These are phyloP conservation scores for Lichenostomus cassidix DNA, from an alignment of 2,113 vertebrate genomes.

Conservation along the genomic window DNA sequence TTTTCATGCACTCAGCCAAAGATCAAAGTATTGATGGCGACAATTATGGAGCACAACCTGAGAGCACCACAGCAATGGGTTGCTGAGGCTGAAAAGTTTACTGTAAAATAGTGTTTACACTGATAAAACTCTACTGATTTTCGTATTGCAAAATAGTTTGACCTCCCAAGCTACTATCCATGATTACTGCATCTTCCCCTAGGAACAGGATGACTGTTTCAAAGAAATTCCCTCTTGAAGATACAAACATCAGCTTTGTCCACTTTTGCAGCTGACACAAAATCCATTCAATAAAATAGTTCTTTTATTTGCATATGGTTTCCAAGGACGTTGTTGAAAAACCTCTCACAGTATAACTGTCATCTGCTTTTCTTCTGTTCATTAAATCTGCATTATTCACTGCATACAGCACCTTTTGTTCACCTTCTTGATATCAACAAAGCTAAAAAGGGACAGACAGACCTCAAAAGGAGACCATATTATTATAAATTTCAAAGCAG, in stretches of 20 bases:
- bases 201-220: not conserved
- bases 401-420: not conserved
- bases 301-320: not conserved
- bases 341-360: not conserved
- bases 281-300: not conserved
- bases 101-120: not conserved
- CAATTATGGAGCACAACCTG: not conserved
- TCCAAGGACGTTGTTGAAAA: not conserved
- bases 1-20: not conserved
- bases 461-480: not conserved
- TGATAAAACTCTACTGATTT: not conserved
- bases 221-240: not conserved
- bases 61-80: not conserved
- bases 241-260: not conserved
- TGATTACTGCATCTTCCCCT: not conserved
- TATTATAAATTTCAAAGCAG: slow-evolving; percentile 44
- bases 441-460: not conserved
- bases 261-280: not conserved
- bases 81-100: not conserved
- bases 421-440: not conserved
- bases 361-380: not conserved
- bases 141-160: not conserved
- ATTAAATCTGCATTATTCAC: not conserved
- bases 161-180: not conserved
- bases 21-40: not conserved